Conservation (phyloP, 2,797 vertebrate genomes). For the Alcedo atthis region DNA sequence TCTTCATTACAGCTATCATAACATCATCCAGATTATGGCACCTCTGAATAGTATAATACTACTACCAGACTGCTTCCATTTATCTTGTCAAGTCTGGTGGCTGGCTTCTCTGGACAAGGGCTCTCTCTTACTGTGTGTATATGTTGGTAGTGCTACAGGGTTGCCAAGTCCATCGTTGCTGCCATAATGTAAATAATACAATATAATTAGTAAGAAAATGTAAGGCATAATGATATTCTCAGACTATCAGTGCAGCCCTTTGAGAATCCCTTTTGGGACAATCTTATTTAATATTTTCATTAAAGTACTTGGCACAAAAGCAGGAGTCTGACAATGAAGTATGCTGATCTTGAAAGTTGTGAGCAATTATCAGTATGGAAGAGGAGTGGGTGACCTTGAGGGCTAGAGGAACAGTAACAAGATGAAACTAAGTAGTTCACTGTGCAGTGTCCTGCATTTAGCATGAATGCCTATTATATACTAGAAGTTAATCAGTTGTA, state of each 20-base stretch:
- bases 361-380: background rate
- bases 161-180: background rate
- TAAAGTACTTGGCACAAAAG: slow-evolving; percentile 22
- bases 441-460: background rate
- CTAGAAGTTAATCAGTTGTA: background rate
- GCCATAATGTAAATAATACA: background rate
- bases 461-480: background rate
- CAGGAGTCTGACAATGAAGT: background rate
- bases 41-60: background rate
- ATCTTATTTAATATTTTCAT: slow-evolving; percentile 53
- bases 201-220: slow-evolving; percentile 21
- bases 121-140: background rate
- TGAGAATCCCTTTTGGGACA: background rate
- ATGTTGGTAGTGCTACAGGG: background rate
- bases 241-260: background rate
- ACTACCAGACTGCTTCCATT: background rate
- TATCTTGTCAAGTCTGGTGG: background rate
- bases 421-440: background rate
- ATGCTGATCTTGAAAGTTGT: background rate
- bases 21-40: background rate
- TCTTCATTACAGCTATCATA: background rate
- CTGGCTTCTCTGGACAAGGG: background rate
- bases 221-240: slow-evolving; percentile 18
- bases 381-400: slow-evolving; percentile 18
- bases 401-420: background rate